Percentiles rank a stretch among this genome's conserved stretches.
These are phyloP conservation scores for Troglohyphantes excavatus DNA, from an alignment of 2,888 invertebrate species.

Conservation along the genomic window DNA sequence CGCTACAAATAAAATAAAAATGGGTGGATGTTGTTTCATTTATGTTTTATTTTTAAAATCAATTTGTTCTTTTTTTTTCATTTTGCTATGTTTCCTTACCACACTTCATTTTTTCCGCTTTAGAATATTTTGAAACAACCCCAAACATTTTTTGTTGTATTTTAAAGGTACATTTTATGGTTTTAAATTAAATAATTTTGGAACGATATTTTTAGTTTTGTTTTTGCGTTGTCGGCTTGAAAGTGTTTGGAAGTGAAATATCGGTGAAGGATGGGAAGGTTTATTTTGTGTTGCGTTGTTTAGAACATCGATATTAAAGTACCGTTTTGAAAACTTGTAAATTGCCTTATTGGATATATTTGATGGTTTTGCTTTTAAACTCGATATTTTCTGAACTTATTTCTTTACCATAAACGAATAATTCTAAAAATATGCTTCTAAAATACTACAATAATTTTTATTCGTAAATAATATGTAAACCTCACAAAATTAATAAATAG, in stretches of 20 bases:
- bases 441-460: no score
- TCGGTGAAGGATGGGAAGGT: no score
- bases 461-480: no score
- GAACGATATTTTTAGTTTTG: not conserved
- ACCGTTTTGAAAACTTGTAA: no score
- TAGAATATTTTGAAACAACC: not conserved
- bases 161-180: not conserved
- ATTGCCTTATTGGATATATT: no score
- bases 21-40: not conserved
- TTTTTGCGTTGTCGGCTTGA: not conserved
- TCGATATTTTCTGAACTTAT: no score
- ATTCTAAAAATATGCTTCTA: no score
- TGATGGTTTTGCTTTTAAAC: no score
- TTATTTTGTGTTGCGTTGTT: not conserved
- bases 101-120: not conserved
- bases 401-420: no score
- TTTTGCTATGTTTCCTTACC: not conserved
- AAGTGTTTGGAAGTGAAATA: no score
- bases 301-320: no score
- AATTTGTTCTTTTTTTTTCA: not conserved
- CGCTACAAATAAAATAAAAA: not conserved
- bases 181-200: not conserved
- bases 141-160: not conserved
- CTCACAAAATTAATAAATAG: no score
- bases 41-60: not conserved